Conservation (phyloP, 2,797 vertebrate species). For the Micromesistius poutassou region DNA sequence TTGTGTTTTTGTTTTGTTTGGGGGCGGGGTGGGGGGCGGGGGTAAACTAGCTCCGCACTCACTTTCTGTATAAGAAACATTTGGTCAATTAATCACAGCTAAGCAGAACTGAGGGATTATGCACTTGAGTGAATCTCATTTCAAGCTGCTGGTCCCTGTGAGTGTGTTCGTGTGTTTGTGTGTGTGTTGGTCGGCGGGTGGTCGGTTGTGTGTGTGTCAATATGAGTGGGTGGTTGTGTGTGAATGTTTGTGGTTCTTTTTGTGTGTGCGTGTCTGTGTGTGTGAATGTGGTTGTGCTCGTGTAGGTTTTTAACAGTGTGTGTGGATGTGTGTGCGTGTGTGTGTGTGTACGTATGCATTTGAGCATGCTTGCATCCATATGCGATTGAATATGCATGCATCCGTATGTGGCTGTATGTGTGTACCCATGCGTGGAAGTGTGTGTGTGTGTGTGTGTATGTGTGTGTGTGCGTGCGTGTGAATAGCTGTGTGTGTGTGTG, state of each 20-base stretch:
- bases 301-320: too few species aligned
- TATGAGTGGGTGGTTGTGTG: neutral
- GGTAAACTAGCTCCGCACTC: slow-evolving; percentile 29
- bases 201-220: neutral
- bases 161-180: slow-evolving; percentile 18
- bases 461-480: slow-evolving; percentile 14
- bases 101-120: slow-evolving; percentile 71
- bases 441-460: neutral
- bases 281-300: too few species aligned
- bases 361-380: neutral
- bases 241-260: too few species aligned
- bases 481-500: slow-evolving; percentile 12
- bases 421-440: too few species aligned
- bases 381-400: neutral
- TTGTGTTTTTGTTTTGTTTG: neutral
- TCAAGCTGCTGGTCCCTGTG: slow-evolving; percentile 63
- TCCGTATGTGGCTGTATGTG: neutral
- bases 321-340: too few species aligned
- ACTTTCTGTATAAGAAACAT: slow-evolving; percentile 46
- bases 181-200: slow-evolving; percentile 6
- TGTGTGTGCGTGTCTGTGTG: neutral
- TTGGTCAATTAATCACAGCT: slow-evolving; percentile 73
- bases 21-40: neutral
- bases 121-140: slow-evolving; percentile 74
- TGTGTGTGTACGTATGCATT: neutral